Base-by-base conservation (phyloP, 64 coral and sea anemone genomes). In the Actinia equina region DNA sequence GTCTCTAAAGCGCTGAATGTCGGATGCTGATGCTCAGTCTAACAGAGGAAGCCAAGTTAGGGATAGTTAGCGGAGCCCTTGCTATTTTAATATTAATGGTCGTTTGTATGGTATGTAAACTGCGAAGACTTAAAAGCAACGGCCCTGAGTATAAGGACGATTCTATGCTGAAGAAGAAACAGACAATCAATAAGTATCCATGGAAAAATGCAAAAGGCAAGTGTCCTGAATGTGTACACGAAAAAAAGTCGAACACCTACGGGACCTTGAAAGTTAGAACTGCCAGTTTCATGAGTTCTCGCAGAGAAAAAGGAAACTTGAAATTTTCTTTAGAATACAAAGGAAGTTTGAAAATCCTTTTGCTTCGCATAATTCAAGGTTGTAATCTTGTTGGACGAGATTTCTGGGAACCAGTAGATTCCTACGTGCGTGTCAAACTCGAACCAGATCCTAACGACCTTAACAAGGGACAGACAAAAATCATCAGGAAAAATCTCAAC, bases 321-420 rank as follows among this genome's bases (percentile, higher is more conserved):
- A 96, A 96, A 77, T 93, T 96, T 61, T 54, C 92, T n/a, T 64
- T 96, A 69, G 85, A 88, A 27, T 96, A 96, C 77, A 65, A 85
- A 44, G 63, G 41, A 52, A 80, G 71, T 26, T 52, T 89, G 9
- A 78, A 93, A 53, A 96, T 19, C 58, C 82, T 96, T 43, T 65
- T 93, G 27, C 45, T 96, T 44, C 77, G 59, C 63, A 49, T 96
- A 5, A 90, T 96, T 20, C 87, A 96, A 49, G 94, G 82, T 15
- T 87, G 44, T 69, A 80, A 96, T 19, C 44, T 96, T 52, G 91
- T 96, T 10, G 94, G 94, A 70, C 91, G 91, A 77, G 94, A 96
- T 86, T 96, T 96, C 88, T 96, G 94, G 94, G 91, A 96, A 52
- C 90, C 91, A 2, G 94, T 96, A 1, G 94, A 96, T 63, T 93